These are phyloP conservation scores for Xylocampa areola DNA, from an alignment of 2,888 invertebrate species.

Conservation along the genomic window DNA sequence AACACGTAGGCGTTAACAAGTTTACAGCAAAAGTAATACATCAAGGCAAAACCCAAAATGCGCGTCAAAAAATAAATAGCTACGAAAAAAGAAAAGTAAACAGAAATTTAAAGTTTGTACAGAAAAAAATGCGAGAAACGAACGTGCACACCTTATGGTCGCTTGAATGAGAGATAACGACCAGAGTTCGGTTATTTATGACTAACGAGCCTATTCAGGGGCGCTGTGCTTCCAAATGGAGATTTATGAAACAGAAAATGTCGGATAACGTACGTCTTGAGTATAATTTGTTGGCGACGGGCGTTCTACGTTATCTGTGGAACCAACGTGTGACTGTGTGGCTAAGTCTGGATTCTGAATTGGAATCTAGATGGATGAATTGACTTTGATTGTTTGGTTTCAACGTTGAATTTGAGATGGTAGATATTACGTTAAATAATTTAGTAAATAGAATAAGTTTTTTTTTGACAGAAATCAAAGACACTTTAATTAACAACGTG, in stretches of 20 bases:
- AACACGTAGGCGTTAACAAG: neutral
- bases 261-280: slow-evolving; percentile 81
- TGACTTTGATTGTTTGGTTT: slow-evolving; percentile 4
- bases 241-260: slow-evolving; percentile 88
- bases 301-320: slow-evolving; percentile 50
- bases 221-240: slow-evolving; percentile 81
- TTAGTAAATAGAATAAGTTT: neutral
- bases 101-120: slow-evolving; percentile 69
- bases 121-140: slow-evolving; percentile 55
- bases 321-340: slow-evolving; percentile 26
- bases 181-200: slow-evolving; percentile 87
- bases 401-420: neutral
- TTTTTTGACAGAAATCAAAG: neutral
- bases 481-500: too few species aligned
- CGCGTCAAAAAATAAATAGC: slow-evolving; percentile 40
- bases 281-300: slow-evolving; percentile 75
- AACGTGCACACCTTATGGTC: slow-evolving; percentile 71
- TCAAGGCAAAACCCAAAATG: slow-evolving; percentile 8
- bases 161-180: slow-evolving; percentile 86
- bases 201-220: slow-evolving; percentile 88
- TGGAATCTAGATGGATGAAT: slow-evolving; percentile 1
- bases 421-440: neutral
- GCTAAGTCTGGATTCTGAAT: slow-evolving; percentile 14
- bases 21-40: neutral
- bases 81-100: slow-evolving; percentile 57